Percentiles rank a stretch among this genome's conserved stretches.
phyloP scores from a whole-genome alignment of 37 sponge, comb jelly and placozoan species.

The Aplysina aerophoba region DNA sequence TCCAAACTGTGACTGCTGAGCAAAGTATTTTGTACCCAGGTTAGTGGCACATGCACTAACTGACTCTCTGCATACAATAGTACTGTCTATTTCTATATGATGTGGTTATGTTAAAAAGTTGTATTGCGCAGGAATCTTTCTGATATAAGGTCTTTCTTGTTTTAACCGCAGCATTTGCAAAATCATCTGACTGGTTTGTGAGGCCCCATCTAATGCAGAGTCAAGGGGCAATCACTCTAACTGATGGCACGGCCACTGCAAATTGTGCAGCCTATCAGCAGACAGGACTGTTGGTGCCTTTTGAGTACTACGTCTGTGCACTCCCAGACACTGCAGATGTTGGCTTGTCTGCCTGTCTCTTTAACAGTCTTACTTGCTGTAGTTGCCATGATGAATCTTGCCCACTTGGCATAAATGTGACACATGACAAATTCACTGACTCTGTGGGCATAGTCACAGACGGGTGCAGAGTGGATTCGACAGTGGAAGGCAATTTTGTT shows the following conservation, averaged over 20 bases:
- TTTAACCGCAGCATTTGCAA: neutral
- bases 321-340: neutral
- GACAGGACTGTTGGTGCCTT: neutral
- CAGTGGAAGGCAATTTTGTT: neutral
- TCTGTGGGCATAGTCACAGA: neutral
- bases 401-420: neutral
- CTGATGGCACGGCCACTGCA: too few species aligned
- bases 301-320: conserved; percentile 13
- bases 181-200: neutral
- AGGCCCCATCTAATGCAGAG: too few species aligned
- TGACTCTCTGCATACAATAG: too few species aligned
- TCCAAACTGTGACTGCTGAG: too few species aligned
- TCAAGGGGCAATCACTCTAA: too few species aligned
- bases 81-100: too few species aligned
- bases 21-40: too few species aligned
- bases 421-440: neutral
- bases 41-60: too few species aligned
- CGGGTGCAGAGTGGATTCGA: neutral
- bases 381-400: neutral
- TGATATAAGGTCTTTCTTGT: too few species aligned
- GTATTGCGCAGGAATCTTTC: too few species aligned
- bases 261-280: neutral
- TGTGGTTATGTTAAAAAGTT: too few species aligned
- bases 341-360: neutral
- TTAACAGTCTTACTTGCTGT: neutral